Evolutionary conservation across 2,888 invertebrate genomes (phyloP).

Genomic region (Stegophylla sp.): DNA sequence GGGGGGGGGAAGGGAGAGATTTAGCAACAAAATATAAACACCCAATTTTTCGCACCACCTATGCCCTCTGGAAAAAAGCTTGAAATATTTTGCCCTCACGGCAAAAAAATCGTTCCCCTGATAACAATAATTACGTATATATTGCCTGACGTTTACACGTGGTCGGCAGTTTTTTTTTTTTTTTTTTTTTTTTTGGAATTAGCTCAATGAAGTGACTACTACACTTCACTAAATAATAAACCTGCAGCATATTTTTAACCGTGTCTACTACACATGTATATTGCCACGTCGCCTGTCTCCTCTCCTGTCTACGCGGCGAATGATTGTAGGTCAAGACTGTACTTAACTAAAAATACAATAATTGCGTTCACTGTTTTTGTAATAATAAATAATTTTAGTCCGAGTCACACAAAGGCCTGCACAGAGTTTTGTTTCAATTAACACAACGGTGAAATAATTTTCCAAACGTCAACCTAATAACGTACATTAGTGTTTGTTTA

Average conservation of each 20-base stretch:
- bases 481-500: not conserved
- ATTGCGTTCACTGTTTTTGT: not conserved
- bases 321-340: conserved; percentile 16
- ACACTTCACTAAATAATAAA: conserved; percentile 15
- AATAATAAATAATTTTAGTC: not conserved
- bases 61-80: too few species aligned
- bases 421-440: not conserved
- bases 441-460: too few species aligned
- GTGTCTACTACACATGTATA: not conserved
- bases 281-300: not conserved
- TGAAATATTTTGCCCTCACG: too few species aligned
- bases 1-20: too few species aligned
- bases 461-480: not conserved
- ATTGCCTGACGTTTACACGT: not conserved
- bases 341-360: conserved; percentile 4
- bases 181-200: not conserved
- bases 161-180: not conserved
- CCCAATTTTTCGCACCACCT: too few species aligned
- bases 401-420: not conserved
- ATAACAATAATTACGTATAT: too few species aligned
- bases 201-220: conserved; percentile 1
- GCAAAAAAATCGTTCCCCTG: too few species aligned
- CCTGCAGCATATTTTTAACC: not conserved
- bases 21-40: too few species aligned
- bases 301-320: not conserved